Base-by-base conservation (phyloP, 1,140 invertebrate genomes). In the Rhyzopertha dominica region DNA sequence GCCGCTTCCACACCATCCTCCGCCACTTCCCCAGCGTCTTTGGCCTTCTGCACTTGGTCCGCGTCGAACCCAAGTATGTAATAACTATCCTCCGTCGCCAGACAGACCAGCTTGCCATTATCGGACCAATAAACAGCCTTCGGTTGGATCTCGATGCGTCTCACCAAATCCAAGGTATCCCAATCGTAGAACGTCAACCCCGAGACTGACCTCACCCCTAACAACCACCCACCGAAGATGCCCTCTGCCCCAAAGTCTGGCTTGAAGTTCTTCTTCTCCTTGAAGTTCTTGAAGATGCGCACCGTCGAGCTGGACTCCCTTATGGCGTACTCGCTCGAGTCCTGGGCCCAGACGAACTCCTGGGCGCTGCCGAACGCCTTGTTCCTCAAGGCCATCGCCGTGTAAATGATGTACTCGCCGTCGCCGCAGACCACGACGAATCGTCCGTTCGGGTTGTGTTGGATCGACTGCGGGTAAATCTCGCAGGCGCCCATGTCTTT, bases 401-500 rank as follows among this genome's bases (percentile, higher is more conserved):
- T 99, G 69, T 99, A 99, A 54, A 99, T 98, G 10, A 99, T 99
- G 66, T 98, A 99, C 67, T 99, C 97, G 1, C 96, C 97, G 72
- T 99, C 97, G 7, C 97, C 97, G 70, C 97, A 99, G 5, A 99
- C 95, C 3, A 98, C 96, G 2, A 99, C 87, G 73, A 99, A 99
- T 32, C 95, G 81, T 29, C 97, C 97, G 71, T 99, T 99, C 0
- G 95, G 93, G 74, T 98, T 99, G 62, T 99, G 97, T 14, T 90
- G 86, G 50, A 99, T 93, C 0, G 89, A 97, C 66, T 99, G 96
- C 0, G 97, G 97, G 69, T 98, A 99, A 53, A 99, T 97, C 72
- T 99, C 97, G 72, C 95, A 99, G 13, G 92, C 91, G 0, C 97
- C 97, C 92, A 99, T 97, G 59, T 99, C 97, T 67, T 99, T 99